Evolutionary conservation across 92 coral and sea anemone species (phyloP).

Genomic region (Hydrozoanthus gracilis): DNA sequence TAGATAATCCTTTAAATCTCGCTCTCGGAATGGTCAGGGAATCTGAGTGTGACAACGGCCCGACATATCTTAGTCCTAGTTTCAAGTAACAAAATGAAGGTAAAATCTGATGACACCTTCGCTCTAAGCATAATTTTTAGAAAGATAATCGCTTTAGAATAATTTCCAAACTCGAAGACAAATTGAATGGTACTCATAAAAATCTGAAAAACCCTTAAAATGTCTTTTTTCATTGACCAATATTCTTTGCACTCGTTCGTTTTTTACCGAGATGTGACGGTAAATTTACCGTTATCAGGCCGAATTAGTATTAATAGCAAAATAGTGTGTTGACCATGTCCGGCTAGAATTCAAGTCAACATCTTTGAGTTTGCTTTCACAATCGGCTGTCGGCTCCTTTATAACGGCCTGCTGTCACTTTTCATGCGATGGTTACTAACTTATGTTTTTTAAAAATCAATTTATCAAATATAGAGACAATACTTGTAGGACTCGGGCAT

Average conservation of each 20-base stretch:
- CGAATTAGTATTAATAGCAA: background rate
- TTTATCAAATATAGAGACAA: background rate
- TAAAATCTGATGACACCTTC: too few relatives aligned
- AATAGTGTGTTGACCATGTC: background rate
- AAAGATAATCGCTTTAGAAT: too few relatives aligned
- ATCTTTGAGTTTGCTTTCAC: background rate
- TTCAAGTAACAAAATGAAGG: too few relatives aligned
- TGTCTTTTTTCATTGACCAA: too few relatives aligned
- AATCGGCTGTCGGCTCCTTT: constrained; percentile 17
- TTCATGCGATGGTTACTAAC: background rate
- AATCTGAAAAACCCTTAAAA: too few relatives aligned
- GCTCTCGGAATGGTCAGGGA: too few relatives aligned
- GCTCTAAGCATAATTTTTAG: too few relatives aligned
- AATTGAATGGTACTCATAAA: too few relatives aligned
- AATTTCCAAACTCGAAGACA: too few relatives aligned
- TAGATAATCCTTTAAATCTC: background rate
- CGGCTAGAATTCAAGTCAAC: background rate
- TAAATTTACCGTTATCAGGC: background rate
- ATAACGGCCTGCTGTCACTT: background rate
- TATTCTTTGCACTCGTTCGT: too few relatives aligned
- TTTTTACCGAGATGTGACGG: background rate
- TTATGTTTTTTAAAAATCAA: background rate
- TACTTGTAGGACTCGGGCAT: background rate
- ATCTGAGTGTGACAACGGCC: background rate
- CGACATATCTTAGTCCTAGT: background rate